Base-by-base conservation (phyloP, 1,140 invertebrate genomes). In the Drosophila lacertosa region DNA sequence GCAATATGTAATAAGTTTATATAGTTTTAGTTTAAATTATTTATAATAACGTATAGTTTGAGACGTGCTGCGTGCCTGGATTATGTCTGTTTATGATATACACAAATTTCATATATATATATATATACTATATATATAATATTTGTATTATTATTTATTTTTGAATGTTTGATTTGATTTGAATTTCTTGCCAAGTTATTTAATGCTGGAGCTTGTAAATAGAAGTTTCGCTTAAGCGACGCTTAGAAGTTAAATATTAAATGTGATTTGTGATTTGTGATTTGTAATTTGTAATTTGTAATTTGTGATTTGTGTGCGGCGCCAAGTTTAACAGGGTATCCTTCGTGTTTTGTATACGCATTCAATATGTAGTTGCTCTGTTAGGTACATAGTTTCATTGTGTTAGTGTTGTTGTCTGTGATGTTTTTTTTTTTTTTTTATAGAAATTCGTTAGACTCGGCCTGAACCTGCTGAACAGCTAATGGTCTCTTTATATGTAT, bases 341-440 rank as follows among this genome's bases (percentile, higher is more conserved):
- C 32, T 48, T 55, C 29, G 39, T 47, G 37, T 66, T 16, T 65
- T 73, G 59, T 72, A 16, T 73, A 45, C n/a, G 40, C 20, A 29
- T 68, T 45, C 66, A 48, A 76, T 77, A 86, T 84, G 80, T 84
- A 76, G 72, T 78, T 82, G 71, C 75, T 88, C 63, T 82, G 71
- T 88, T 82, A 88, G 82, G 82, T 88, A 88, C 82, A 88, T 88
- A 88, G 82, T 88, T 88, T 82, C 82, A 82, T 72, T 63, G 81
- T 86, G 81, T 84, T 74, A 69, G 76, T 79, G 76, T 73, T 24
- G 51, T 59, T 44, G 48, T 68, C 44, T 50, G 29, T 45, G 24
- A 24, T 18, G 20, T 44, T n/a, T 55, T 32, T 40, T 35, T 11
- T 26, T 20, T 45, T 4, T 40, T 33, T 32, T 4, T 22, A 32